Conservation (phyloP, 1,140 invertebrate genomes). For the Agrilus planipennis region DNA sequence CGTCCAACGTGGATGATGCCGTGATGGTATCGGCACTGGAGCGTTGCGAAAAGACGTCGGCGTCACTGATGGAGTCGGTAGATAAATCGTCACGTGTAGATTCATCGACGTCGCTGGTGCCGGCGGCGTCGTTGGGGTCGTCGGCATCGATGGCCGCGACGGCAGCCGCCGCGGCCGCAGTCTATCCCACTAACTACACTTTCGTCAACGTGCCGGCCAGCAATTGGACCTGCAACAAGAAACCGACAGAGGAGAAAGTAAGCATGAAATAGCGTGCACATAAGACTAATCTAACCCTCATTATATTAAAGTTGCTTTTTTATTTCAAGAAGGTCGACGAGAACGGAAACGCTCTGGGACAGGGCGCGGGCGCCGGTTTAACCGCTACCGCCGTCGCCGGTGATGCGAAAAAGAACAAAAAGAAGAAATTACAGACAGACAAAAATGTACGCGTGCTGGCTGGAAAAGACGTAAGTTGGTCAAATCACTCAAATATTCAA, state of each 20-base stretch:
- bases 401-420: conserved; percentile 20
- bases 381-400: too few species aligned
- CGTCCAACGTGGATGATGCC: not conserved
- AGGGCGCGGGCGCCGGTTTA: conserved; percentile 8
- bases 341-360: conserved; percentile 36
- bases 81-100: not conserved
- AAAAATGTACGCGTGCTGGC: conserved; percentile 24
- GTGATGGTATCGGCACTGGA: conserved; percentile 3
- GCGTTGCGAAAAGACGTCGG: too few species aligned
- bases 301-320: too few species aligned
- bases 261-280: too few species aligned
- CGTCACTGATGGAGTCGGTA: too few species aligned
- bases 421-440: conserved; percentile 24
- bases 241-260: conserved; percentile 1
- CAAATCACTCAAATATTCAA: not conserved
- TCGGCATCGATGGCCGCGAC: not conserved
- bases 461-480: conserved; percentile 23
- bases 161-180: not conserved
- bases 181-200: conserved; percentile 3
- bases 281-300: too few species aligned
- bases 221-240: conserved; percentile 1
- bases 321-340: conserved; percentile 38
- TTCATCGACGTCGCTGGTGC: not conserved
- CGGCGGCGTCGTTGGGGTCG: not conserved
- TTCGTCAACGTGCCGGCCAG: not conserved